These are phyloP conservation scores for Alosa sapidissima DNA, from an alignment of 2,797 vertebrate species.

Conservation along the genomic window DNA sequence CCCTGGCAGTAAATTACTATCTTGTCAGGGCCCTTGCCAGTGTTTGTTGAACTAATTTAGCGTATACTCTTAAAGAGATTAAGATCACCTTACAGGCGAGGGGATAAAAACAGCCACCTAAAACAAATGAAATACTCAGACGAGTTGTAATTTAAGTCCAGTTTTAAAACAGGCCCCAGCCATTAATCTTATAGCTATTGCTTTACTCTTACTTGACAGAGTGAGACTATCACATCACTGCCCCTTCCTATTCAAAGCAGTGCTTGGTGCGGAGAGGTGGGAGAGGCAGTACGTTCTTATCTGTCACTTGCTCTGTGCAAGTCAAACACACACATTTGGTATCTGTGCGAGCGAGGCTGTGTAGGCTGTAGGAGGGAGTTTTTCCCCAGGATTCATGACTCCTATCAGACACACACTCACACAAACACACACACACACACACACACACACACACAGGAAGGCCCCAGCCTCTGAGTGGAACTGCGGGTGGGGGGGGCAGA, in stretches of 20 bases:
- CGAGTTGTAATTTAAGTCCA: not conserved
- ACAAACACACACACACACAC: slow-evolving; percentile 11
- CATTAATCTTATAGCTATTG: slow-evolving; percentile 25
- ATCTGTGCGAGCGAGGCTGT: not conserved
- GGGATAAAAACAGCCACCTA: slow-evolving; percentile 45
- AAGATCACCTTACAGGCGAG: not conserved
- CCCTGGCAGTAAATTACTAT: slow-evolving; percentile 54
- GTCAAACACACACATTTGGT: not conserved
- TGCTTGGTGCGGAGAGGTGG: not conserved
- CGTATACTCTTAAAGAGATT: slow-evolving; percentile 56
- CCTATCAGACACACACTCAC: not conserved
- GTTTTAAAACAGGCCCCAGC: slow-evolving; percentile 6
- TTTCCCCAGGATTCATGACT: not conserved
- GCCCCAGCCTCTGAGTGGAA: slow-evolving; percentile 1
- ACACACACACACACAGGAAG: slow-evolving; percentile 6
- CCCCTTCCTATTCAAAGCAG: not conserved
- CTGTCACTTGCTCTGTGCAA: not conserved
- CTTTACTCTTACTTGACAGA: slow-evolving; percentile 38
- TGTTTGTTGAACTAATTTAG: slow-evolving; percentile 59
- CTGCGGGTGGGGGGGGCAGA: not conserved
- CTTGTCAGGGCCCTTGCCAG: slow-evolving; percentile 48
- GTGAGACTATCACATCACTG: slow-evolving; percentile 40
- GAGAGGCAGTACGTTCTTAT: not conserved
- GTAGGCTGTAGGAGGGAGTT: not conserved
- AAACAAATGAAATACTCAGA: slow-evolving; percentile 19